These are phyloP conservation scores for Danaus chrysippus DNA, from an alignment of 2,888 invertebrate species.

Conservation along the genomic window DNA sequence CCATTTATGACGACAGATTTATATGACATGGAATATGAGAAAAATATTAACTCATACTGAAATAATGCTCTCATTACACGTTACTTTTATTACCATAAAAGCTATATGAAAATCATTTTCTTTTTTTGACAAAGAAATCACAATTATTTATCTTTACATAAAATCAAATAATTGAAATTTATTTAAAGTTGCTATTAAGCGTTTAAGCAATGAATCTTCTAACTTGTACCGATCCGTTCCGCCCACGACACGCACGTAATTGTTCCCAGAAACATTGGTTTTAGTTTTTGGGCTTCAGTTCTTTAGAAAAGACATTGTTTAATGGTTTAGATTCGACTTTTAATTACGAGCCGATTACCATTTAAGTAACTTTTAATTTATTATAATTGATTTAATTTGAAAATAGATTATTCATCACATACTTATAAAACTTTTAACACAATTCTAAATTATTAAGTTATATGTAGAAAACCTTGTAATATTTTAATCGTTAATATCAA, in stretches of 20 bases:
- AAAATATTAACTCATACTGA: too few relatives aligned
- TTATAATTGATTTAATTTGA: slow-evolving; percentile 12
- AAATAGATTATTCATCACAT: neutral
- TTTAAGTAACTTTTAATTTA: slow-evolving; percentile 35
- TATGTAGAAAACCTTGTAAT: too few relatives aligned
- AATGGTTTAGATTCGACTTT: slow-evolving; percentile 45
- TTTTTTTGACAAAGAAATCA: too few relatives aligned
- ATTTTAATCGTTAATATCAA: too few relatives aligned
- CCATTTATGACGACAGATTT: neutral
- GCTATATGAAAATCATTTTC: too few relatives aligned
- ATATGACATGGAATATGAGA: too few relatives aligned
- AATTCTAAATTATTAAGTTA: too few relatives aligned
- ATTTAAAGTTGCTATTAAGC: neutral
- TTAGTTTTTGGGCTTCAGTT: slow-evolving; percentile 52
- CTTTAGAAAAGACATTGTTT: slow-evolving; percentile 58
- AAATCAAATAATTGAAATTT: too few relatives aligned
- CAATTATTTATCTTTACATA: too few relatives aligned
- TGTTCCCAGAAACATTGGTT: slow-evolving; percentile 65
- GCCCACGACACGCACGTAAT: slow-evolving; percentile 63
- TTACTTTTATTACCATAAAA: too few relatives aligned
- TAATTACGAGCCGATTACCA: slow-evolving; percentile 31
- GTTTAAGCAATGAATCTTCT: slow-evolving; percentile 17
- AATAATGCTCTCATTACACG: too few relatives aligned
- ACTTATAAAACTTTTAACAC: too few relatives aligned
- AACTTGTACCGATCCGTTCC: slow-evolving; percentile 40